These are phyloP conservation scores for Morpho deidamia DNA, from an alignment of 2,888 invertebrate species.

Conservation along the genomic window DNA sequence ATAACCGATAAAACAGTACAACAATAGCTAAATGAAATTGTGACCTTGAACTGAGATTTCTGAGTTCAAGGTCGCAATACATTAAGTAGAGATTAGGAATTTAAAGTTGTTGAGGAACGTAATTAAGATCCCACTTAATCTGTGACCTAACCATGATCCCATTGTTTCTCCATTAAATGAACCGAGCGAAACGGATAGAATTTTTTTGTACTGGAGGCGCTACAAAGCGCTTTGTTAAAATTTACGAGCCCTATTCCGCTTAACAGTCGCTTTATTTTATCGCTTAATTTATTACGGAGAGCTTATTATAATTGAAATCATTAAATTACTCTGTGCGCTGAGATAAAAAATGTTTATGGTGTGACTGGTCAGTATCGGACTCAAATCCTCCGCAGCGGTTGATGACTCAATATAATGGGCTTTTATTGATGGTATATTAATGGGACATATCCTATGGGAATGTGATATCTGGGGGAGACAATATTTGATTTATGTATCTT, in stretches of 20 bases:
- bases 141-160: conserved; percentile 15
- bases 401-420: too few species aligned
- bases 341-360: conserved; percentile 18
- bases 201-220: conserved; percentile 22
- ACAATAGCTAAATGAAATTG: too few species aligned
- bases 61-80: too few species aligned
- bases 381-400: too few species aligned
- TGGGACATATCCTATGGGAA: too few species aligned
- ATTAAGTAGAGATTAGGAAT: too few species aligned
- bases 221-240: conserved; percentile 27
- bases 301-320: conserved; percentile 32
- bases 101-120: neutral
- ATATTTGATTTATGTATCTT: too few species aligned
- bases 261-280: conserved; percentile 30
- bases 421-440: too few species aligned
- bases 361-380: neutral
- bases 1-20: too few species aligned
- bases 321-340: conserved; percentile 23
- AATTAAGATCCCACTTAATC: conserved; percentile 10
- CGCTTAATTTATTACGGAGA: conserved; percentile 29
- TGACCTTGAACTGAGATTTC: too few species aligned
- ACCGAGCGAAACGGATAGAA: conserved; percentile 13
- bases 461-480: too few species aligned
- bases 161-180: conserved; percentile 20
- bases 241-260: conserved; percentile 29